Conservation (phyloP, 2,113 vertebrate species). For the Corythoichthys intestinalis region DNA sequence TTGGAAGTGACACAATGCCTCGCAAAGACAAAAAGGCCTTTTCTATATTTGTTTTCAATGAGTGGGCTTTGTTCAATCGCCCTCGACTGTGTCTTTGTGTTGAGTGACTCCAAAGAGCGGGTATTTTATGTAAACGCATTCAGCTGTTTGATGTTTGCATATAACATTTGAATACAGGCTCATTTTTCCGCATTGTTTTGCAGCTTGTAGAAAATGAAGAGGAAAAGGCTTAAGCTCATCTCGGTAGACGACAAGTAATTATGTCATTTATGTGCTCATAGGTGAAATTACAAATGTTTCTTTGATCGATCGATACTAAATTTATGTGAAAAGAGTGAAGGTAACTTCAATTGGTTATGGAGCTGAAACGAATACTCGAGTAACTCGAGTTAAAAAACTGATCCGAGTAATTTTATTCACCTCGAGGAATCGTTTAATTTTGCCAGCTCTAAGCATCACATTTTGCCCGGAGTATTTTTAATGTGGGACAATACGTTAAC, state of each 20-base stretch:
- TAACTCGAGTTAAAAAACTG: no score
- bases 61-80: not conserved
- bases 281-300: not conserved
- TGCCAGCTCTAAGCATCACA: no score
- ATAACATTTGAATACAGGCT: not conserved
- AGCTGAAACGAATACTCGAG: no score
- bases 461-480: no score
- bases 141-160: constrained; percentile 18
- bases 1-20: not conserved
- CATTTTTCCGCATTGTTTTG: not conserved
- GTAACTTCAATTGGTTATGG: not conserved
- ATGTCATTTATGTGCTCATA: not conserved
- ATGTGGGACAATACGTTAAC: no score
- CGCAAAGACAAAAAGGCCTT: constrained; percentile 36
- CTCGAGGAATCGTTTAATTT: no score
- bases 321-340: no score
- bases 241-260: not conserved
- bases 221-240: not conserved
- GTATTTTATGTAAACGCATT: constrained; percentile 19
- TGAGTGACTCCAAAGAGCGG: constrained; percentile 30
- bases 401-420: no score
- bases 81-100: constrained; percentile 30
- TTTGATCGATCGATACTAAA: not conserved
- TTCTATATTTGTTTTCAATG: constrained; percentile 57
- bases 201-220: not conserved